Evolutionary conservation across 2,113 vertebrate genomes (phyloP).

Genomic region (Sprattus sprattus): DNA sequence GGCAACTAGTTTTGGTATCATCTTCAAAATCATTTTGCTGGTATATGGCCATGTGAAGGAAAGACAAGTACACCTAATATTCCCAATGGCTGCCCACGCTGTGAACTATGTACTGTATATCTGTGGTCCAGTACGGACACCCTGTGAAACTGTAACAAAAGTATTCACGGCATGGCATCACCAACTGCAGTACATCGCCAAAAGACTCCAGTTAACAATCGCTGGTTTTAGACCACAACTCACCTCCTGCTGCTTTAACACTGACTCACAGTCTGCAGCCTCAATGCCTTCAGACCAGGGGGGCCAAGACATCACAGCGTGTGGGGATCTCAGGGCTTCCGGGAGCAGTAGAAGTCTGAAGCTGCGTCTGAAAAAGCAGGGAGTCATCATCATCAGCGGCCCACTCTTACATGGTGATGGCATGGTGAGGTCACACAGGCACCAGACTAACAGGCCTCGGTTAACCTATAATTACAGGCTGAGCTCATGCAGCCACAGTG

Average conservation of each 20-base stretch:
- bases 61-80: neutral
- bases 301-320: neutral
- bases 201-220: too few relatives aligned
- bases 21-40: too few relatives aligned
- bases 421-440: neutral
- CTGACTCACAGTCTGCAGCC: too few relatives aligned
- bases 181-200: too few relatives aligned
- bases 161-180: too few relatives aligned
- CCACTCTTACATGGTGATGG: neutral
- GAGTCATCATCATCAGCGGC: neutral
- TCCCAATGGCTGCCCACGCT: neutral
- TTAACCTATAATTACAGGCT: neutral
- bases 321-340: neutral
- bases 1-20: too few relatives aligned
- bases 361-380: neutral
- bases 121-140: neutral
- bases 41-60: too few relatives aligned
- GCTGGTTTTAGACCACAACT: too few relatives aligned
- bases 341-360: neutral
- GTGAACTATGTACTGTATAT: neutral
- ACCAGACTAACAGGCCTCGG: neutral
- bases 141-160: neutral
- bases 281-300: too few relatives aligned
- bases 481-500: neutral
- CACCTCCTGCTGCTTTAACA: too few relatives aligned